A percentile compares a stretch with the other conserved stretches of the same genome.
Evolutionary conservation across 2,888 invertebrate genomes (phyloP).

Genomic region (Leptinotarsa tumamoca): DNA sequence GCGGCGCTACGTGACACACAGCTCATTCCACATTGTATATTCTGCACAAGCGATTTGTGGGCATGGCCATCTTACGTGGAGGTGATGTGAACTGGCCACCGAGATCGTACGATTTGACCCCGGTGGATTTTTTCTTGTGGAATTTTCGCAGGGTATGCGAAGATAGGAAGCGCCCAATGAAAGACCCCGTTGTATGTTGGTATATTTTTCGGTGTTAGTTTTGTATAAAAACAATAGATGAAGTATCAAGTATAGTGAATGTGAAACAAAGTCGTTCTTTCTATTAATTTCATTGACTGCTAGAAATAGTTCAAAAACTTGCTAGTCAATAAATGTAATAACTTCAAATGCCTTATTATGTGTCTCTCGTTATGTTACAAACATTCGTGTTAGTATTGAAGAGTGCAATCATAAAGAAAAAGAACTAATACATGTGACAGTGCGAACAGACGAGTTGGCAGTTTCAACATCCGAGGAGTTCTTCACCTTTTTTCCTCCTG

Average conservation of each 20-base stretch:
- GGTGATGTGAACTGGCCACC: too few species aligned
- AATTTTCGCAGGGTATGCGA: too few species aligned
- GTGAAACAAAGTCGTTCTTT: too few species aligned
- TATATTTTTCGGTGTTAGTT: background rate
- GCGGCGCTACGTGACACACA: too few species aligned
- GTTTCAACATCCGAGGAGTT: slow-evolving; percentile 67
- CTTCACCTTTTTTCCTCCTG: slow-evolving; percentile 77
- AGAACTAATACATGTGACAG: slow-evolving; percentile 66
- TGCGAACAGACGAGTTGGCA: slow-evolving; percentile 62
- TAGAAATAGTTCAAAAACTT: background rate
- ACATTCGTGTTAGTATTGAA: slow-evolving; percentile 24
- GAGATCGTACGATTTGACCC: too few species aligned
- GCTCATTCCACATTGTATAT: too few species aligned
- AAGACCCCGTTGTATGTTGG: too few species aligned
- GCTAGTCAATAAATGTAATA: background rate
- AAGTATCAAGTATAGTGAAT: background rate
- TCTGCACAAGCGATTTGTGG: too few species aligned
- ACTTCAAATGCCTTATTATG: background rate
- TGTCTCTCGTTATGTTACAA: background rate
- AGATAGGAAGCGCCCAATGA: too few species aligned
- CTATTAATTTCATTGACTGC: too few species aligned
- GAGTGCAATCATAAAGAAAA: slow-evolving; percentile 50
- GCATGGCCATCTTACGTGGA: too few species aligned
- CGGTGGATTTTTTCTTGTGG: too few species aligned
- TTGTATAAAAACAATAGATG: background rate